A percentile compares a stretch with the other conserved stretches of the same genome.
These are phyloP conservation scores for Hydropsyche betteni DNA, from an alignment of 2,888 invertebrate species.

Conservation along the genomic window DNA sequence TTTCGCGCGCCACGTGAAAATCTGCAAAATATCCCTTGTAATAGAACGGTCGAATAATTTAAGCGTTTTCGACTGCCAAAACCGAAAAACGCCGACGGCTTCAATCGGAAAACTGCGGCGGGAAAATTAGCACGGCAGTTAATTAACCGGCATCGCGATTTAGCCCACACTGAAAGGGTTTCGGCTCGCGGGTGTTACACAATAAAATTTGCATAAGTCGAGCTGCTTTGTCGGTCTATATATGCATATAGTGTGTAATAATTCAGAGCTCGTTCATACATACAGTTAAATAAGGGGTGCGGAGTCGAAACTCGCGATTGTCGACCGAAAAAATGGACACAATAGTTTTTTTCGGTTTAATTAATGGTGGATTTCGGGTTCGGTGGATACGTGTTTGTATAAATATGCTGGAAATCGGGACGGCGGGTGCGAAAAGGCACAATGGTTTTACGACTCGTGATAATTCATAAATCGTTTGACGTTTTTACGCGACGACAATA, in stretches of 20 bases:
- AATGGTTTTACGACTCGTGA: slow-evolving; percentile 30
- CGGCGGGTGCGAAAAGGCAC: background rate
- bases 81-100: background rate
- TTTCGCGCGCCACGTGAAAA: background rate
- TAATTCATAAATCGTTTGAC: slow-evolving; percentile 37
- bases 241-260: too few species aligned
- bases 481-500: slow-evolving; percentile 37
- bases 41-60: background rate
- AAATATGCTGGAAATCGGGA: background rate
- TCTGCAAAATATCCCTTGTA: slow-evolving; percentile 12
- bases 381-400: too few species aligned
- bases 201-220: slow-evolving; percentile 30
- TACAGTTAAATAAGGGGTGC: too few species aligned
- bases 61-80: background rate
- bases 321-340: too few species aligned
- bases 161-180: background rate
- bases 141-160: background rate
- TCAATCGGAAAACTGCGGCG: background rate
- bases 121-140: background rate
- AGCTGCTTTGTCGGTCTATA: too few species aligned
- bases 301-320: too few species aligned
- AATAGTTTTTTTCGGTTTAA: too few species aligned
- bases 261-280: too few species aligned
- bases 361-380: too few species aligned
- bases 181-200: slow-evolving; percentile 1